Evolutionary conservation across 2,888 invertebrate genomes (phyloP).

Genomic region (Melanchra persicariae): DNA sequence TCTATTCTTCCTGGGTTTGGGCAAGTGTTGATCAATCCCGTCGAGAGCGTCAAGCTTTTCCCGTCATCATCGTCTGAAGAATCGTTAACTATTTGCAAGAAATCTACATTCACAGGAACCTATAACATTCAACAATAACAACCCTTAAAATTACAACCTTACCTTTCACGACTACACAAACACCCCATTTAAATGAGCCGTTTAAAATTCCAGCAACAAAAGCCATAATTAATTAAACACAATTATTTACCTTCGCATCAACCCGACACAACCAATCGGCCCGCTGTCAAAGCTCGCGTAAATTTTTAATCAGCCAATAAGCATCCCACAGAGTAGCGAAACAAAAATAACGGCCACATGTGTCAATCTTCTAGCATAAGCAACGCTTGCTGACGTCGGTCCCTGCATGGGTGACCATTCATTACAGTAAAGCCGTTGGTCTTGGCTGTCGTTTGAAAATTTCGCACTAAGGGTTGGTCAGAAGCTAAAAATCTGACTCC

Average conservation of each 20-base stretch:
- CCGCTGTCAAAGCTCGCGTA: constrained; percentile 31
- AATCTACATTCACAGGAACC: neutral
- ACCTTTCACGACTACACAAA: neutral
- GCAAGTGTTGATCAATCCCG: too few species aligned
- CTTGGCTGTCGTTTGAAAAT: too few species aligned
- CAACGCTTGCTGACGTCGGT: too few species aligned
- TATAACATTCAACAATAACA: neutral
- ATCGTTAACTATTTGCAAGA: too few species aligned
- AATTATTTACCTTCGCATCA: constrained; percentile 42
- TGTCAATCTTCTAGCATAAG: too few species aligned
- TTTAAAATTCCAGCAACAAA: constrained; percentile 10
- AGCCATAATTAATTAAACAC: constrained; percentile 28
- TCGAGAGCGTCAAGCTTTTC: too few species aligned
- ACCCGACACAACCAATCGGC: constrained; percentile 19
- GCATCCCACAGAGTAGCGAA: constrained; percentile 13
- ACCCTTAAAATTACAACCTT: neutral
- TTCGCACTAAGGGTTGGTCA: too few species aligned
- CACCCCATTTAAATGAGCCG: neutral
- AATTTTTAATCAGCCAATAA: constrained; percentile 56
- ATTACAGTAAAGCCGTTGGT: too few species aligned
- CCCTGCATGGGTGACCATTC: too few species aligned
- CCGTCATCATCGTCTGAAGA: too few species aligned
- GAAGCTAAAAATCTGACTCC: too few species aligned
- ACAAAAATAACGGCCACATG: neutral
- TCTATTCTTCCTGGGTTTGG: too few species aligned